These are phyloP conservation scores for Apteryx owenii DNA, from an alignment of 2,113 vertebrate genomes.

Conservation along the genomic window DNA sequence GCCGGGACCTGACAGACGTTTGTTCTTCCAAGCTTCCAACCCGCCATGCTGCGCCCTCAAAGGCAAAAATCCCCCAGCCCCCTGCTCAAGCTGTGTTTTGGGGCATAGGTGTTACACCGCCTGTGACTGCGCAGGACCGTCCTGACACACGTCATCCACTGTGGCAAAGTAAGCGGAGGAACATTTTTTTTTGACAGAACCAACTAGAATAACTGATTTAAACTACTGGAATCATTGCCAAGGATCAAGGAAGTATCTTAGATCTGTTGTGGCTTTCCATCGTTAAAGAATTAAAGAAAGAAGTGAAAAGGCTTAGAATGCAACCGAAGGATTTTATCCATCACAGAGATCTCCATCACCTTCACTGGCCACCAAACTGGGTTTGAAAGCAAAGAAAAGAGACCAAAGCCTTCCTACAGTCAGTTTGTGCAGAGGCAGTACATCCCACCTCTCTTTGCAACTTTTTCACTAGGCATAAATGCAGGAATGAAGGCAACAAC, in stretches of 20 bases:
- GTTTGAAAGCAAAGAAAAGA: background rate
- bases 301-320: background rate
- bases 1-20: fast-evolving
- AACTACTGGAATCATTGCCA: background rate
- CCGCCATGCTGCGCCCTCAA: fast-evolving
- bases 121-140: background rate
- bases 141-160: background rate
- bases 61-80: background rate
- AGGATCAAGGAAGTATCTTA: background rate
- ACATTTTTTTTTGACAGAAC: background rate
- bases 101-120: background rate
- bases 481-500: background rate
- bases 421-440: background rate
- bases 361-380: background rate
- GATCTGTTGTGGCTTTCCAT: background rate
- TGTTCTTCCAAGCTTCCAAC: background rate
- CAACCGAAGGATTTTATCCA: background rate
- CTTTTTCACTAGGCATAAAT: background rate
- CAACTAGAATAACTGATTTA: background rate
- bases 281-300: background rate
- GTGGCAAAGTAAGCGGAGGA: background rate
- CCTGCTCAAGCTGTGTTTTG: background rate
- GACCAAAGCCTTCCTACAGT: background rate
- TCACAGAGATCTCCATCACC: background rate
- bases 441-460: background rate